Base-by-base conservation (phyloP, 2,888 invertebrate species). In the Drosophila meridionalis region DNA sequence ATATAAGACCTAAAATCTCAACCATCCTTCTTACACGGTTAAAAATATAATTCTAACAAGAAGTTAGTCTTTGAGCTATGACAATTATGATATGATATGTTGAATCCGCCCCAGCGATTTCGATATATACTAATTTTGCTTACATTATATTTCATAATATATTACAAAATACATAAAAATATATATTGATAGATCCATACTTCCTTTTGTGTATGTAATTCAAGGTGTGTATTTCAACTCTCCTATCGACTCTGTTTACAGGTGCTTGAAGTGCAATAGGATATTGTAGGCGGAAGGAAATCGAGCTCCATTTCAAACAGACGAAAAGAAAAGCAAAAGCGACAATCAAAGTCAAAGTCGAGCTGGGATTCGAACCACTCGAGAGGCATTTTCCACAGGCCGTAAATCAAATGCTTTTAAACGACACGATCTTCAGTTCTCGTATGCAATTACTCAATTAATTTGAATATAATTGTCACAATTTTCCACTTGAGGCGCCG, bases 391-490 rank as follows among this genome's bases (percentile, higher is more conserved):
- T 86, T 82, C 89, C 87, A 82, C 85, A 87, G 80, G 58, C 76
- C 74, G 76, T 87, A 87, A 87, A 87, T 87, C 87, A 87, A 83
- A 75, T 69, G 78, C 87, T 87, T 76, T 71, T 68, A 69, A 80
- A 48, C 53, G 69, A 64, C 64, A 63, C 71, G 56, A 69, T 63
- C 68, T 68, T 65, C 65, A 45, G n/a, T 64, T 74, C 73, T 72
- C 68, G 73, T 70, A 72, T 71, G 87, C 86, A 87, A 90, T 90
- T 87, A 86, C 87, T 78, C 78, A 87, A 91, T 91, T 91, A 91
- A 91, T 91, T 90, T 78, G 76, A 82, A 85, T 89, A 90, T 91
- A 91, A 92, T 91, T 91, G 91, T 92, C 91, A 84, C 81, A 90
- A 81, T 87, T 81, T 82, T 79, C 89, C 90, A 92, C 89, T 91